Conservation (phyloP, 2,888 invertebrate genomes). For the Drosophila mulleri region DNA sequence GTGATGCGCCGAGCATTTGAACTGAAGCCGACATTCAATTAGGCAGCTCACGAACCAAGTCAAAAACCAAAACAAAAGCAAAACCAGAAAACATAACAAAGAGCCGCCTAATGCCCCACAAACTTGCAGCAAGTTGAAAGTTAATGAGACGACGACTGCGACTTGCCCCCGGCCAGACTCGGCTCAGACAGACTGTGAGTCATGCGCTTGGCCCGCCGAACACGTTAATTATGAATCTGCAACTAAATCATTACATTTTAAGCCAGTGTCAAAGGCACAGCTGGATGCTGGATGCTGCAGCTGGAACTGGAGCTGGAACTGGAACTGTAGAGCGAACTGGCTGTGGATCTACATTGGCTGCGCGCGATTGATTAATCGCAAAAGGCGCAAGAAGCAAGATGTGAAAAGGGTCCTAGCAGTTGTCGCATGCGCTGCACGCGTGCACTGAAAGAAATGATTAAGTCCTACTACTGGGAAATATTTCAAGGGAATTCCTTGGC, state of each 20-base stretch:
- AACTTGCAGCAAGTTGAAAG: conserved; percentile 51
- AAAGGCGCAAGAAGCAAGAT: conserved; percentile 43
- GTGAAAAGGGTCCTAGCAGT: conserved; percentile 44
- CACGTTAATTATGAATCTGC: conserved; percentile 81
- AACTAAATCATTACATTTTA: conserved; percentile 83
- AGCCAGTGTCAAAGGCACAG: conserved; percentile 82
- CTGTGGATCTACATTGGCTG: conserved; percentile 21
- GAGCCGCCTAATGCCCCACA: conserved; percentile 60
- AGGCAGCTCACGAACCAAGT: conserved; percentile 52
- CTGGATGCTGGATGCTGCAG: conserved; percentile 57
- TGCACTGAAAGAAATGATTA: conserved; percentile 32
- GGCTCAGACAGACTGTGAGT: conserved; percentile 37
- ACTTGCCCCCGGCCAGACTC: conserved; percentile 42
- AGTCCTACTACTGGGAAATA: not conserved
- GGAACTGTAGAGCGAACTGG: not conserved
- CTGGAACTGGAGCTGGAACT: conserved; percentile 1
- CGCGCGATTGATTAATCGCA: conserved; percentile 79
- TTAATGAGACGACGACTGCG: conserved; percentile 75
- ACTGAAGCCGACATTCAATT: conserved; percentile 78
- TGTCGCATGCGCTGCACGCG: conserved; percentile 40
- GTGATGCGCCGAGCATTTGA: conserved; percentile 68
- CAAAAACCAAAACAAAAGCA: conserved; percentile 12
- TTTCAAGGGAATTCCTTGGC: not conserved
- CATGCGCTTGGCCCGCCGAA: conserved; percentile 40
- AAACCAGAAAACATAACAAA: conserved; percentile 32